phyloP scores from a whole-genome alignment of 2,888 invertebrate species.

The Bombylius major region DNA sequence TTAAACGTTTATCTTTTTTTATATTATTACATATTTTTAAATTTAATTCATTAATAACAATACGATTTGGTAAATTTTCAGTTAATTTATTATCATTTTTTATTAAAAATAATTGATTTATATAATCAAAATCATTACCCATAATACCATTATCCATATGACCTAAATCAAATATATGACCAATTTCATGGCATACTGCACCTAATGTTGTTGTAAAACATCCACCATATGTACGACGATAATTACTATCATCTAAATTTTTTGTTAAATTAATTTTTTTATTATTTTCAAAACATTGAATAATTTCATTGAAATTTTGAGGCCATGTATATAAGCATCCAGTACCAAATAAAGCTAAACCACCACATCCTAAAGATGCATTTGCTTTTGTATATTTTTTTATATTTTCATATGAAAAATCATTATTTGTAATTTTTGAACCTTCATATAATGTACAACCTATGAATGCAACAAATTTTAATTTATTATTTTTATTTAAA shows the following conservation, averaged over 20 bases:
- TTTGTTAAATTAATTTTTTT: constrained; percentile 55
- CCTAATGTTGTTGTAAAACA: constrained; percentile 86
- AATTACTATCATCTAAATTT: constrained; percentile 86
- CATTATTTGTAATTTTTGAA: constrained; percentile 43
- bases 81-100: constrained; percentile 35
- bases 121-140: constrained; percentile 80
- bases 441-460: constrained; percentile 73
- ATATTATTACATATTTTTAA: not conserved
- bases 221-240: constrained; percentile 72
- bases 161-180: constrained; percentile 88
- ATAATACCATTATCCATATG: constrained; percentile 86
- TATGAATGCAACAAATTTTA: constrained; percentile 81
- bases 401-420: constrained; percentile 55
- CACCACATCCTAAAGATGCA: constrained; percentile 86
- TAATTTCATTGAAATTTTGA: constrained; percentile 50
- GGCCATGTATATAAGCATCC: constrained; percentile 90
- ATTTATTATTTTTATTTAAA: constrained; percentile 42
- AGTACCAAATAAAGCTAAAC: constrained; percentile 80
- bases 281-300: constrained; percentile 35
- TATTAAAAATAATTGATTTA: constrained; percentile 63
- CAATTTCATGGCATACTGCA: constrained; percentile 83
- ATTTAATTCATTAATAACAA: constrained; percentile 15
- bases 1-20: constrained; percentile 20
- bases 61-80: constrained; percentile 30
- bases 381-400: constrained; percentile 61